Conservation (phyloP, 1,140 invertebrate genomes). For the Rhagoletis zephyria region DNA sequence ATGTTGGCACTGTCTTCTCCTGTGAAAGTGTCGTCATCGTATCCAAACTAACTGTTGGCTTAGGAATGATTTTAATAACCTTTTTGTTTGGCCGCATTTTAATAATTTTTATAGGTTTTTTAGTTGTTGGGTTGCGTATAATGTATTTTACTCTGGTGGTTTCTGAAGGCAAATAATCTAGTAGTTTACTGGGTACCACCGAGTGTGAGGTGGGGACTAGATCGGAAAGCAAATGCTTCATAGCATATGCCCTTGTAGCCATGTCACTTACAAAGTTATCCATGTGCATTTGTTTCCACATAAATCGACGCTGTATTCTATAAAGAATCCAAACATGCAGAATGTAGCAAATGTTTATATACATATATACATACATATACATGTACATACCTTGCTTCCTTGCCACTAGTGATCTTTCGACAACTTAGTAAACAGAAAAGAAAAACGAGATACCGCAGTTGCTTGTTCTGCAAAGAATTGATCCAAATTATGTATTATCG, state of each 20-base stretch:
- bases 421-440: background rate
- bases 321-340: background rate
- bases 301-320: conserved; percentile 70
- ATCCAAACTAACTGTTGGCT: conserved; percentile 34
- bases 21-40: conserved; percentile 31
- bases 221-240: conserved; percentile 65
- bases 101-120: conserved; percentile 68
- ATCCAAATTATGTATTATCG: background rate
- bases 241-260: conserved; percentile 63
- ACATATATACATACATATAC: background rate
- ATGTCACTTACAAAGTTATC: conserved; percentile 65
- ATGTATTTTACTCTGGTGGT: conserved; percentile 68
- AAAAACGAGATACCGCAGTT: conserved; percentile 3
- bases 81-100: conserved; percentile 67
- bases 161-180: conserved; percentile 68
- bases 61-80: conserved; percentile 62
- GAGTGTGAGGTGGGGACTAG: conserved; percentile 59
- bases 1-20: background rate
- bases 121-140: conserved; percentile 66
- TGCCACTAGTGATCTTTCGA: background rate
- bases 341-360: background rate
- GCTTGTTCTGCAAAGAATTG: background rate
- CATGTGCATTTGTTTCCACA: conserved; percentile 71
- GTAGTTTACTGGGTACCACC: conserved; percentile 55
- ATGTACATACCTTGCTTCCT: conserved; percentile 25